phyloP scores from a whole-genome alignment of 1,140 invertebrate genomes.

The Stenopsyche tienmushanensis region DNA sequence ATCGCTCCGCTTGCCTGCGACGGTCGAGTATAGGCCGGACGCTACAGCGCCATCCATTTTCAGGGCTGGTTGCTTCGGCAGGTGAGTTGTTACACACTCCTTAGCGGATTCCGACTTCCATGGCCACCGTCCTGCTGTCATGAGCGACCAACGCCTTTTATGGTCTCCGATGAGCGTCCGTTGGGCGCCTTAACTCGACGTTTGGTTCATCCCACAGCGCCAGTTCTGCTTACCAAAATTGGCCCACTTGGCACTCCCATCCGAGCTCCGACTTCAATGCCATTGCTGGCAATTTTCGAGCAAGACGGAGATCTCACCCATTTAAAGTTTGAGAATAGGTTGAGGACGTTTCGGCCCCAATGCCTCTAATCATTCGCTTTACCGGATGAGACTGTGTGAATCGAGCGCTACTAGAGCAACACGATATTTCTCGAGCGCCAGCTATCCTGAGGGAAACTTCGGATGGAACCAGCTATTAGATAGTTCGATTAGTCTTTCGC shows the following conservation, averaged over 20 bases:
- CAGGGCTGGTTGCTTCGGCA: slow-evolving; percentile 86
- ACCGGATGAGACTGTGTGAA: slow-evolving; percentile 64
- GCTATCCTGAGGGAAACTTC: slow-evolving; percentile 89
- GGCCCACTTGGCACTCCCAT: slow-evolving; percentile 79
- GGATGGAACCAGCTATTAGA: slow-evolving; percentile 89
- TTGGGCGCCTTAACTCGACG: slow-evolving; percentile 71
- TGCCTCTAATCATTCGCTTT: slow-evolving; percentile 87
- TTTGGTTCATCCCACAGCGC: slow-evolving; percentile 85
- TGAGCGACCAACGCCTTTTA: slow-evolving; percentile 81
- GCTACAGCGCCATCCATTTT: slow-evolving; percentile 88
- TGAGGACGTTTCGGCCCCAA: slow-evolving; percentile 66
- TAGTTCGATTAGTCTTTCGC: slow-evolving; percentile 93
- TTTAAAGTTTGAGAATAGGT: slow-evolving; percentile 71
- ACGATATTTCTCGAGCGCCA: slow-evolving; percentile 47
- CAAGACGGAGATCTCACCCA: slow-evolving; percentile 74
- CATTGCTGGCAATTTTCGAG: slow-evolving; percentile 52
- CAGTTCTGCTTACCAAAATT: slow-evolving; percentile 93
- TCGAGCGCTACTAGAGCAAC: slow-evolving; percentile 44
- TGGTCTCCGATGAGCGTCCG: slow-evolving; percentile 64
- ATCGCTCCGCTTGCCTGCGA: slow-evolving; percentile 11
- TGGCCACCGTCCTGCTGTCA: slow-evolving; percentile 88
- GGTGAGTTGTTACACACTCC: slow-evolving; percentile 89
- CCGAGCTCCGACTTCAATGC: slow-evolving; percentile 49
- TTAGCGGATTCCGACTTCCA: slow-evolving; percentile 86
- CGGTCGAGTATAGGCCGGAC: slow-evolving; percentile 65